Conservation (phyloP, 2,888 invertebrate genomes). For the Yponomeuta plumbellus region DNA sequence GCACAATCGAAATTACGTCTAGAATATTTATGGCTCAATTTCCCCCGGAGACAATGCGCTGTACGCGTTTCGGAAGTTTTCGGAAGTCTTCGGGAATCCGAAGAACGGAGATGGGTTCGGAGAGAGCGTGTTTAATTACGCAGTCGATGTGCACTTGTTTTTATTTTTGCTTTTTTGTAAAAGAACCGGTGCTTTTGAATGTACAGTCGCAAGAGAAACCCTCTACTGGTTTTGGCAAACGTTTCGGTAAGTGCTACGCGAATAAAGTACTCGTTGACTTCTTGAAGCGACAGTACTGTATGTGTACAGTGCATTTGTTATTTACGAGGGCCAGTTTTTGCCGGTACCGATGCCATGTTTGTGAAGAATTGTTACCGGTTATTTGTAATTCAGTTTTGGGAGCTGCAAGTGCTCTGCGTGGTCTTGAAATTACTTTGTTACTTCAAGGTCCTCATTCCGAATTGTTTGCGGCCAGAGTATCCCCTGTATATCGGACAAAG, state of each 20-base stretch:
- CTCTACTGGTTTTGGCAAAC: neutral
- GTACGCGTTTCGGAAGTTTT: slow-evolving; percentile 26
- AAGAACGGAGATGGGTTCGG: slow-evolving; percentile 14
- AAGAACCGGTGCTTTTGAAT: slow-evolving; percentile 38
- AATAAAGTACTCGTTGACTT: slow-evolving; percentile 25
- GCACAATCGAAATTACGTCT: slow-evolving; percentile 61
- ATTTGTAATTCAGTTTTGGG: slow-evolving; percentile 33
- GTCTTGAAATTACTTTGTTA: slow-evolving; percentile 21
- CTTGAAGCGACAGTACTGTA: slow-evolving; percentile 21
- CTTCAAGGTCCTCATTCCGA: neutral
- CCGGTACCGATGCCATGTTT: neutral
- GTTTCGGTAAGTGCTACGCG: neutral
- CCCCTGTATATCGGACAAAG: too few relatives aligned
- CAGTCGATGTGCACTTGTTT: slow-evolving; percentile 30
- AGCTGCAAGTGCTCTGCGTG: slow-evolving; percentile 26
- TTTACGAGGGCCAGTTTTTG: slow-evolving; percentile 62
- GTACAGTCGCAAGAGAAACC: slow-evolving; percentile 12
- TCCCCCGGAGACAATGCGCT: slow-evolving; percentile 47
- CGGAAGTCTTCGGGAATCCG: slow-evolving; percentile 9
- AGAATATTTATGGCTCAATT: slow-evolving; percentile 72
- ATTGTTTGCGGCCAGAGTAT: too few relatives aligned
- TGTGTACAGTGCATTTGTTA: slow-evolving; percentile 57
- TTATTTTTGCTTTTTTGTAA: slow-evolving; percentile 28
- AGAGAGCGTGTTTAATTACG: slow-evolving; percentile 54
- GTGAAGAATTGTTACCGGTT: slow-evolving; percentile 37